These are phyloP conservation scores for Sarcophaga carnaria DNA, from an alignment of 2,888 invertebrate species.

Conservation along the genomic window DNA sequence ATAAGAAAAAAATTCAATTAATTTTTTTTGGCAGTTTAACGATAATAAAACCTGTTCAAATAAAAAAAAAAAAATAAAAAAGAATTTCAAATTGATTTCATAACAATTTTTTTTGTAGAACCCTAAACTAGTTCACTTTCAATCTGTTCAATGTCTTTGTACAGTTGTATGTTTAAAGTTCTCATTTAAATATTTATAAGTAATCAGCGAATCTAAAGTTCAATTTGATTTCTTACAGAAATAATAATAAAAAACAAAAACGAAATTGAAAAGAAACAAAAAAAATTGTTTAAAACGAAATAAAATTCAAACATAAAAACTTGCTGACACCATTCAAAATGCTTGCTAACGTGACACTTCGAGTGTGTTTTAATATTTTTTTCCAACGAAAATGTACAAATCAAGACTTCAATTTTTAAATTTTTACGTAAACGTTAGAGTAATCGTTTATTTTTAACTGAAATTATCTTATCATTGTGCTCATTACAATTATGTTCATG, in stretches of 20 bases:
- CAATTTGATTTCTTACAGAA: background rate
- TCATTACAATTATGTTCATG: background rate
- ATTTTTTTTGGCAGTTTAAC: too few relatives aligned
- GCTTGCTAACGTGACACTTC: background rate
- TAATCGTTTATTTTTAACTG: slow-evolving; percentile 36
- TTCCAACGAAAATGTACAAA: background rate
- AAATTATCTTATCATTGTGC: slow-evolving; percentile 40
- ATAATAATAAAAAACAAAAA: too few relatives aligned
- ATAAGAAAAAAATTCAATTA: background rate
- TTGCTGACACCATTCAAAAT: slow-evolving; percentile 7
- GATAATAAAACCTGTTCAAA: background rate
- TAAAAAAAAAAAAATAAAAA: too few relatives aligned
- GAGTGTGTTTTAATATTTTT: background rate
- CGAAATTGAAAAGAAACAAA: background rate
- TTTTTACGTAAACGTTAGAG: slow-evolving; percentile 7
- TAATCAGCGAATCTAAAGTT: slow-evolving; percentile 4
- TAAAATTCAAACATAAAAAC: background rate
- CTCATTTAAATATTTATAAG: too few relatives aligned
- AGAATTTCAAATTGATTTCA: too few relatives aligned
- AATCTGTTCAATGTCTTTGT: too few relatives aligned
- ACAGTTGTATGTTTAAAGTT: too few relatives aligned
- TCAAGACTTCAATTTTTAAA: background rate
- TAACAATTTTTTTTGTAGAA: too few relatives aligned
- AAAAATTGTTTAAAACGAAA: too few relatives aligned
- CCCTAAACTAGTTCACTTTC: too few relatives aligned